Conservation (phyloP, 2,888 invertebrate genomes). For the Cryptocheilus praepositus region DNA sequence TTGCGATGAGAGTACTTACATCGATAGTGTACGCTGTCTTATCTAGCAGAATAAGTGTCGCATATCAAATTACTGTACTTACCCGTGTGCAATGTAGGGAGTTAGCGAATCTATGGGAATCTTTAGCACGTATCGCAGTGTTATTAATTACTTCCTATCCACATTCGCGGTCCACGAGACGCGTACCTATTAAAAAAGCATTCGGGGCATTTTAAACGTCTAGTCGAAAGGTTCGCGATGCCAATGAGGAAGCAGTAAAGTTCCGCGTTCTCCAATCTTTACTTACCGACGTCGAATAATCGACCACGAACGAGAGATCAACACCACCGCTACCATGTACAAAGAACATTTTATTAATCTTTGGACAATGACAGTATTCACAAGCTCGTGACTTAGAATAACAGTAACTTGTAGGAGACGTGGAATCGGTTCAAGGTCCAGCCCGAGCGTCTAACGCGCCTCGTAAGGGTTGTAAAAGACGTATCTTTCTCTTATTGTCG, state of each 20-base stretch:
- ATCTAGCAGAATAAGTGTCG: too few relatives aligned
- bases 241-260: neutral
- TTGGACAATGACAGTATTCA: conserved; percentile 41
- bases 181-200: too few relatives aligned
- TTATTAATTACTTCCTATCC: too few relatives aligned
- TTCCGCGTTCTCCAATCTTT: neutral
- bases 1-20: too few relatives aligned
- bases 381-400: conserved; percentile 35
- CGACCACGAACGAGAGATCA: conserved; percentile 34
- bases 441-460: neutral
- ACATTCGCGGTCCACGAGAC: too few relatives aligned
- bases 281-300: conserved; percentile 23
- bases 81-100: too few relatives aligned
- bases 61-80: too few relatives aligned
- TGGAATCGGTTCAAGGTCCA: conserved; percentile 14
- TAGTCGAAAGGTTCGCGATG: too few relatives aligned
- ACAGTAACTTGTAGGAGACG: conserved; percentile 2
- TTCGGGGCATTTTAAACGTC: too few relatives aligned
- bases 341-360: conserved; percentile 50
- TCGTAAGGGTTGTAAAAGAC: neutral
- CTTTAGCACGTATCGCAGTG: too few relatives aligned
- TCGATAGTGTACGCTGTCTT: too few relatives aligned
- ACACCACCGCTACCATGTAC: conserved; percentile 43
- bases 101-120: too few relatives aligned
- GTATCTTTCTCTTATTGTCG: conserved; percentile 1